Evolutionary conservation across 2,113 vertebrate genomes (phyloP).

Genomic region (Trogon melanurus): DNA sequence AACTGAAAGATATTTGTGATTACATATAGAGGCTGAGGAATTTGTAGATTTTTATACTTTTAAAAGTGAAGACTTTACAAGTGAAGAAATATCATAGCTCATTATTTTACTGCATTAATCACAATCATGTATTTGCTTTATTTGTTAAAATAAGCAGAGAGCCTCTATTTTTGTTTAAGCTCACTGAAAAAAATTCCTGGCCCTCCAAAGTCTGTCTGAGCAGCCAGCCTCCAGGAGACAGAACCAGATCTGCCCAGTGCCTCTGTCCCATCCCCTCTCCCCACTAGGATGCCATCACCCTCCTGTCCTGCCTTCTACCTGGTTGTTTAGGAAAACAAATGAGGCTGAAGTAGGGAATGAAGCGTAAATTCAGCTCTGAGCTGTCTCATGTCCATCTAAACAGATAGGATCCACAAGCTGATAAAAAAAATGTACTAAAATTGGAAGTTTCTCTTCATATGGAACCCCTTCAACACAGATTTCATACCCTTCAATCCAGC

Average conservation of each 20-base stretch:
- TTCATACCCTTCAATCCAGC: background rate
- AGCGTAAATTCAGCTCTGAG: conserved; percentile 29
- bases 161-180: background rate
- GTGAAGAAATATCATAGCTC: background rate
- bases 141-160: background rate
- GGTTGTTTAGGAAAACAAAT: background rate
- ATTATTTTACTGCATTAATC: background rate
- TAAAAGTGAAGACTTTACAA: background rate
- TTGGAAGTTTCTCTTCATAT: background rate
- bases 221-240: background rate
- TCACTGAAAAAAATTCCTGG: background rate
- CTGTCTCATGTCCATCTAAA: conserved; percentile 9
- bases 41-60: background rate
- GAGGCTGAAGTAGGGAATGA: background rate
- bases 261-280: background rate
- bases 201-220: background rate
- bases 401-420: background rate
- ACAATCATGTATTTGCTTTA: background rate
- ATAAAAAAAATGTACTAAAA: background rate
- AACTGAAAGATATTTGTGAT: background rate
- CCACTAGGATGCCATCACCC: background rate
- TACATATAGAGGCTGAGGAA: background rate
- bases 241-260: background rate
- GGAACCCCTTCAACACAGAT: background rate
- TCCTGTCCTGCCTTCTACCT: background rate